Evolutionary conservation across 2,888 invertebrate species (phyloP).

Genomic region (Cerceris rybyensis): DNA sequence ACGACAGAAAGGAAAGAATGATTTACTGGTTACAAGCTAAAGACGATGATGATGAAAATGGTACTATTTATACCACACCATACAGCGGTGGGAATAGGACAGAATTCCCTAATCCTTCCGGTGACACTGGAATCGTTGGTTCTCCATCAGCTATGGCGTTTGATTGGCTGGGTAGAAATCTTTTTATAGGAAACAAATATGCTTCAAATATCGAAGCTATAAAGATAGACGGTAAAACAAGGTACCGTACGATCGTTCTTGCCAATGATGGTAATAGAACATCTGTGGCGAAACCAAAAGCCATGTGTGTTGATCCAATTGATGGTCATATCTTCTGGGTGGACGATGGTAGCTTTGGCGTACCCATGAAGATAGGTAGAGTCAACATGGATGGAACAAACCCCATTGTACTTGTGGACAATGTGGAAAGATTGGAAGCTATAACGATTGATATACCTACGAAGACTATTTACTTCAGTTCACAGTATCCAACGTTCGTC

Average conservation of each 20-base stretch:
- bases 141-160: slow-evolving; percentile 96
- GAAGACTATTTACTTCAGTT: slow-evolving; percentile 94
- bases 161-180: slow-evolving; percentile 98
- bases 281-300: slow-evolving; percentile 93
- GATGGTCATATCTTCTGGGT: slow-evolving; percentile 97
- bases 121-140: slow-evolving; percentile 93
- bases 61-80: slow-evolving; percentile 92
- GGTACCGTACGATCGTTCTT: slow-evolving; percentile 92
- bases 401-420: slow-evolving; percentile 88
- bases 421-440: slow-evolving; percentile 90
- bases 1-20: slow-evolving; percentile 91
- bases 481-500: slow-evolving; percentile 88
- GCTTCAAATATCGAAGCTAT: slow-evolving; percentile 96
- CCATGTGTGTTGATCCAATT: slow-evolving; percentile 95
- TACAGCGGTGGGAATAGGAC: slow-evolving; percentile 93
- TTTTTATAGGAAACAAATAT: slow-evolving; percentile 94
- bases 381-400: slow-evolving; percentile 97
- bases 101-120: slow-evolving; percentile 87
- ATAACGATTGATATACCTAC: slow-evolving; percentile 92
- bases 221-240: slow-evolving; percentile 91
- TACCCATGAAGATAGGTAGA: slow-evolving; percentile 93
- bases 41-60: slow-evolving; percentile 89
- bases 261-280: slow-evolving; percentile 93
- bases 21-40: slow-evolving; percentile 94
- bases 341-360: slow-evolving; percentile 95